A percentile compares a stretch with the other conserved stretches of the same genome.
phyloP scores from a whole-genome alignment of 2,797 vertebrate genomes.

The Gila robusta region DNA sequence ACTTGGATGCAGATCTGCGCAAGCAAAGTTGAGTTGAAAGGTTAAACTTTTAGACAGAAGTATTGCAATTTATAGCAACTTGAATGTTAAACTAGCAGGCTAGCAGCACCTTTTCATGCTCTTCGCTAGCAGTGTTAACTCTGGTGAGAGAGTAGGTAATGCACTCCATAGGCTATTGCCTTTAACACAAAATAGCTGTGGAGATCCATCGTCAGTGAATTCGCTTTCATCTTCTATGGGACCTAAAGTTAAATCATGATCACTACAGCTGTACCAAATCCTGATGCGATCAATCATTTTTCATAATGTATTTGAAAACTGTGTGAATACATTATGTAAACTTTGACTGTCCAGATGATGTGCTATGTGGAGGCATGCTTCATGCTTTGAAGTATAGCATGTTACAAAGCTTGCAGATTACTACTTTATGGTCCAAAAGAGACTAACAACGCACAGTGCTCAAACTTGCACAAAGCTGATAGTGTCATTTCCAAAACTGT shows the following conservation, averaged over 20 bases:
- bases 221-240: neutral
- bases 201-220: conserved; percentile 14
- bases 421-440: conserved; percentile 16
- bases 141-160: neutral
- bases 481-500: conserved; percentile 32
- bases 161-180: neutral
- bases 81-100: neutral
- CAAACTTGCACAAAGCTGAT: conserved; percentile 14
- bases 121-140: neutral
- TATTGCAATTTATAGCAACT: conserved; percentile 12
- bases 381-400: conserved; percentile 11
- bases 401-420: conserved; percentile 29
- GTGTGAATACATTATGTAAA: conserved; percentile 12
- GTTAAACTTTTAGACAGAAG: conserved; percentile 10
- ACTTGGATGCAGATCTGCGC: neutral
- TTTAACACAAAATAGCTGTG: conserved; percentile 30
- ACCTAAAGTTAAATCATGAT: neutral
- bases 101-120: conserved; percentile 4
- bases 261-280: conserved; percentile 9
- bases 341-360: conserved; percentile 18
- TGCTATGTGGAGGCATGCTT: conserved; percentile 15
- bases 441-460: neutral
- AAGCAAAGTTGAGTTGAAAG: conserved; percentile 16
- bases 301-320: conserved; percentile 14
- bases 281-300: neutral